Conservation (phyloP, 2,888 invertebrate genomes). For the Corythucha ciliata region DNA sequence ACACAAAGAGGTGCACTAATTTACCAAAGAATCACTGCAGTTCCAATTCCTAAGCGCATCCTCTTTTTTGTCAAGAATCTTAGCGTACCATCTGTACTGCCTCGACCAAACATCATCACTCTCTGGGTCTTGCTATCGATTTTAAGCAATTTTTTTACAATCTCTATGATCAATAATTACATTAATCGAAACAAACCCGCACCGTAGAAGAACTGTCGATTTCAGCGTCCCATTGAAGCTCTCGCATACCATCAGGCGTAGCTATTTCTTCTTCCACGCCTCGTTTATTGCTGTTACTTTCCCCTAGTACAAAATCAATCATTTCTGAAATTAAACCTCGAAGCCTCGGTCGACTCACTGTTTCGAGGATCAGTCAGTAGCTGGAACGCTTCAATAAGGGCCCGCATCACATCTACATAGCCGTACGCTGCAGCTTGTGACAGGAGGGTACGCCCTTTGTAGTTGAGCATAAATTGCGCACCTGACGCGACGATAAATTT, state of each 20-base stretch:
- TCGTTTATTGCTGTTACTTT: too few relatives aligned
- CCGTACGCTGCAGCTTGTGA: conserved; percentile 15
- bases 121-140: background rate
- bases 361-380: too few relatives aligned
- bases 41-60: conserved; percentile 7
- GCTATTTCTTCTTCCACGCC: conserved; percentile 42
- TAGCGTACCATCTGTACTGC: conserved; percentile 61
- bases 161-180: conserved; percentile 1
- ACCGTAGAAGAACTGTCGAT: conserved; percentile 41
- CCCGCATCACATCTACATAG: conserved; percentile 17
- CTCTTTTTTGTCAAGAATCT: conserved; percentile 56
- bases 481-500: too few relatives aligned
- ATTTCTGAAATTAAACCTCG: conserved; percentile 5
- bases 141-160: background rate
- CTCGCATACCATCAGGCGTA: conserved; percentile 52
- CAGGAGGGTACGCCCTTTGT: conserved; percentile 18
- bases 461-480: too few relatives aligned
- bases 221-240: conserved; percentile 68
- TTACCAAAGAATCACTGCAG: too few relatives aligned
- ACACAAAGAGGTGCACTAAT: too few relatives aligned
- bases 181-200: too few relatives aligned
- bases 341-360: too few relatives aligned
- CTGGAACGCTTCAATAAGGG: background rate
- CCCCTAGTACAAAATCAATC: conserved; percentile 6
- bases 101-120: conserved; percentile 34